phyloP scores from a whole-genome alignment of 2,797 vertebrate species.

The Chelon labrosus region DNA sequence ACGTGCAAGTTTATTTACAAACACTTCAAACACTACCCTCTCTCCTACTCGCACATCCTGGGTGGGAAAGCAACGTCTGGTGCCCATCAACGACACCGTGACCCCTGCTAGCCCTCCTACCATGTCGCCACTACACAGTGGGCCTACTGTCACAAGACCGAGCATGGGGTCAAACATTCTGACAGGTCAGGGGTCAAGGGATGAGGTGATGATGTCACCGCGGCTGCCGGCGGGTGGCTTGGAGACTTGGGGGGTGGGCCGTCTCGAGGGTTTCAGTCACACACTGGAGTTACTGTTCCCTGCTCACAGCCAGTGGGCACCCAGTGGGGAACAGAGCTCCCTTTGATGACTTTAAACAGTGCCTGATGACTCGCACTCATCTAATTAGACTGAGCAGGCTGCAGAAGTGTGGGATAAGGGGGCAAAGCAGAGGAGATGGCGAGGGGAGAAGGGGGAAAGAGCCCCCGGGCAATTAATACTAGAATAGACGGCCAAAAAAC shows the following conservation, averaged over 20 bases:
- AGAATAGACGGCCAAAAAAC: conserved; percentile 62
- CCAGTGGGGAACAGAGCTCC: conserved; percentile 80
- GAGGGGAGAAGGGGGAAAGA: conserved; percentile 59
- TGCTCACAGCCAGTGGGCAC: conserved; percentile 80
- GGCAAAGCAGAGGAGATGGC: conserved; percentile 47
- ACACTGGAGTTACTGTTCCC: conserved; percentile 85
- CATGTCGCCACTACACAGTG: conserved; percentile 70
- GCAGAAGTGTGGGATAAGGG: conserved; percentile 64
- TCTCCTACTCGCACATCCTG: conserved; percentile 31
- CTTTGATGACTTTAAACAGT: conserved; percentile 88
- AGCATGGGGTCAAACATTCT: conserved; percentile 79
- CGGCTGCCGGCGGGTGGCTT: conserved; percentile 63
- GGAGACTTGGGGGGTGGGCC: conserved; percentile 56
- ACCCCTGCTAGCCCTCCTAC: conserved; percentile 68
- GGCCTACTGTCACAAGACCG: conserved; percentile 77
- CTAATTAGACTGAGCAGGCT: conserved; percentile 83
- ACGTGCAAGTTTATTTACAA: conserved; percentile 40
- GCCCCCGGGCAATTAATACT: conserved; percentile 51
- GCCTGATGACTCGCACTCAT: conserved; percentile 85
- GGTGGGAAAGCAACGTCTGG: conserved; percentile 61
- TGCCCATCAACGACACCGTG: conserved; percentile 66
- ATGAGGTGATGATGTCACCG: conserved; percentile 85
- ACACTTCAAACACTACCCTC: conserved; percentile 27
- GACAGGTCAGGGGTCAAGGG: conserved; percentile 76
- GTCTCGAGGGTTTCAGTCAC: conserved; percentile 66